Percentiles rank a stretch among this genome's conserved stretches.
phyloP scores from a whole-genome alignment of 2,888 invertebrate species.

The Luffia ferchaultella region DNA sequence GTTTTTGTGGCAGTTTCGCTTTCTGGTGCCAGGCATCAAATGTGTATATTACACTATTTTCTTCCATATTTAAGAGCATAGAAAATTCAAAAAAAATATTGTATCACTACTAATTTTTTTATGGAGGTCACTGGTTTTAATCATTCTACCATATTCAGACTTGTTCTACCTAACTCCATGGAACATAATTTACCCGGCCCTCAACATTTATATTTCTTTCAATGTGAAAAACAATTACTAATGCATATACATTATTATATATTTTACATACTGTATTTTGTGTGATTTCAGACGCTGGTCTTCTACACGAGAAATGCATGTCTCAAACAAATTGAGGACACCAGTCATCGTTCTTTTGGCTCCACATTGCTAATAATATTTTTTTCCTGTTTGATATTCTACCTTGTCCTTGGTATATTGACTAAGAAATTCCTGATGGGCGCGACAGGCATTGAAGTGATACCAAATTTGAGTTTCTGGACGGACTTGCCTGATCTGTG shows the following conservation, averaged over 20 bases:
- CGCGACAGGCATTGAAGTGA: constrained; percentile 75
- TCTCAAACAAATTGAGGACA: constrained; percentile 33
- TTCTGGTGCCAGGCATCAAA: too few species aligned
- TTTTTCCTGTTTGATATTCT: constrained; percentile 63
- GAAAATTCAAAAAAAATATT: too few species aligned
- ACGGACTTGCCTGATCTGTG: constrained; percentile 72
- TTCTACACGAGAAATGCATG: constrained; percentile 62
- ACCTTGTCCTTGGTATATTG: constrained; percentile 72
- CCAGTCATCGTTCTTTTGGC: constrained; percentile 66
- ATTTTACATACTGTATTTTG: background rate
- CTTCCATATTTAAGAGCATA: too few species aligned
- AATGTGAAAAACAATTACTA: background rate
- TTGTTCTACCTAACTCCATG: too few species aligned
- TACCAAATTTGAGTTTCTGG: constrained; percentile 81
- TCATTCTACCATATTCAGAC: too few species aligned
- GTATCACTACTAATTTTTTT: too few species aligned
- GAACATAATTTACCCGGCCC: too few species aligned
- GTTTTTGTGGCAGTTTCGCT: too few species aligned
- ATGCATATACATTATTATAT: background rate
- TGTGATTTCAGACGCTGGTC: constrained; percentile 47
- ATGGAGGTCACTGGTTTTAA: too few species aligned
- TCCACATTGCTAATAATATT: constrained; percentile 71
- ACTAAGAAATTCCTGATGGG: constrained; percentile 74
- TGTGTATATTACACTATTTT: too few species aligned
- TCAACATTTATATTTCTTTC: too few species aligned